phyloP scores from a whole-genome alignment of 2,888 invertebrate species.

The Dicycla oo region DNA sequence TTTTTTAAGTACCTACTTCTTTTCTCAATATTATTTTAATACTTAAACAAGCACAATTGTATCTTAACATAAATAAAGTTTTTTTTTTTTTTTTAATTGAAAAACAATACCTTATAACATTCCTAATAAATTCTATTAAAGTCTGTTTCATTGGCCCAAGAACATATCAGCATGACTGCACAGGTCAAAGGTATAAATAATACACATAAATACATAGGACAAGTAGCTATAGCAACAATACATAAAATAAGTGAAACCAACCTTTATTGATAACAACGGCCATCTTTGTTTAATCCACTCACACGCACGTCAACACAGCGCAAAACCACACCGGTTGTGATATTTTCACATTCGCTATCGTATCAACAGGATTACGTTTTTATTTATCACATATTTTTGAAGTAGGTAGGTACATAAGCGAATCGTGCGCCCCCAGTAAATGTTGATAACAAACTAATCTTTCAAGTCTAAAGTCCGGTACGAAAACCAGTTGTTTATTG shows the following conservation, averaged over 20 bases:
- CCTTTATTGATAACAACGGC: constrained; percentile 85
- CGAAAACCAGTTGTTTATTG: constrained; percentile 15
- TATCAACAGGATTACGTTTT: constrained; percentile 36
- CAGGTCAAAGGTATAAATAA: not conserved
- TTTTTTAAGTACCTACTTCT: too few relatives aligned
- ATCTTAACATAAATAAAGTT: too few relatives aligned
- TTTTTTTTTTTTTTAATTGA: too few relatives aligned
- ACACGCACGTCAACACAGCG: constrained; percentile 63
- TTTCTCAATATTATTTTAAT: not conserved
- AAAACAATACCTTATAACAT: too few relatives aligned
- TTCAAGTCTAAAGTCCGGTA: constrained; percentile 34
- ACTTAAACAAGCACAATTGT: not conserved
- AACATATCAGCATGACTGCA: not conserved
- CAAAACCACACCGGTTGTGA: constrained; percentile 42
- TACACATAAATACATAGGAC: not conserved
- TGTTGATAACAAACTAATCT: constrained; percentile 34
- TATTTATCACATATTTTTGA: constrained; percentile 18
- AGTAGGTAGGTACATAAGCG: not conserved
- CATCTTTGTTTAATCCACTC: constrained; percentile 68
- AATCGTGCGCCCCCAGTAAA: constrained; percentile 16
- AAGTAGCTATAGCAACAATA: not conserved
- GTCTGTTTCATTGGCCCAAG: not conserved
- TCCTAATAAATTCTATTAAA: not conserved
- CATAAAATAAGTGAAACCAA: constrained; percentile 56
- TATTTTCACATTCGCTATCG: constrained; percentile 18